A percentile compares a stretch with the other conserved stretches of the same genome.
Conservation (phyloP, 2,797 vertebrate species). For the Vipera ursinii region DNA sequence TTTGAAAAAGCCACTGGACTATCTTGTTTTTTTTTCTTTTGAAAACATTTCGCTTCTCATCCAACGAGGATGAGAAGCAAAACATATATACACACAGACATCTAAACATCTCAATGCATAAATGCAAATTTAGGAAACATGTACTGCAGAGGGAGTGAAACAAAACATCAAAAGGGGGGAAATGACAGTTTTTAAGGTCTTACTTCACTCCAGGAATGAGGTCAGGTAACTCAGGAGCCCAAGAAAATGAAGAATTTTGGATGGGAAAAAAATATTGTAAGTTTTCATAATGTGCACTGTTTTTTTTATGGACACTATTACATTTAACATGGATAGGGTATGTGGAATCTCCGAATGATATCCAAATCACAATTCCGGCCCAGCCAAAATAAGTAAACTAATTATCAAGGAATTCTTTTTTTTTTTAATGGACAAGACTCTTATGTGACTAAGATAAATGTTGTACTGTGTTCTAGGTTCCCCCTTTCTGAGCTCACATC, state of each 20-base stretch:
- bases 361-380: neutral
- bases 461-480: slow-evolving; percentile 13
- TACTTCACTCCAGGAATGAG: neutral
- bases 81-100: neutral
- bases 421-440: slow-evolving; percentile 35
- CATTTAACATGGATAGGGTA: neutral
- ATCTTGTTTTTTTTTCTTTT: neutral
- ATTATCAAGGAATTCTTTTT: neutral
- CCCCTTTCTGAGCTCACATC: slow-evolving; percentile 15
- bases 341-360: neutral
- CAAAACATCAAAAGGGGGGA: neutral
- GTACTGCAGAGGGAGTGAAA: no score
- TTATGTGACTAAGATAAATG: slow-evolving; percentile 34
- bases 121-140: neutral
- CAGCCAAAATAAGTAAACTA: slow-evolving; percentile 29
- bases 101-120: neutral
- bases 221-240: neutral
- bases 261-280: neutral
- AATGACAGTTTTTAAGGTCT: neutral
- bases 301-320: neutral
- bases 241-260: neutral
- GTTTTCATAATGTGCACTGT: neutral
- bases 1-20: neutral
- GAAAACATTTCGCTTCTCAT: neutral
- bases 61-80: neutral